Evolutionary conservation across 2,113 vertebrate species (phyloP).

Genomic region (Dicrurus megarhynchus): DNA sequence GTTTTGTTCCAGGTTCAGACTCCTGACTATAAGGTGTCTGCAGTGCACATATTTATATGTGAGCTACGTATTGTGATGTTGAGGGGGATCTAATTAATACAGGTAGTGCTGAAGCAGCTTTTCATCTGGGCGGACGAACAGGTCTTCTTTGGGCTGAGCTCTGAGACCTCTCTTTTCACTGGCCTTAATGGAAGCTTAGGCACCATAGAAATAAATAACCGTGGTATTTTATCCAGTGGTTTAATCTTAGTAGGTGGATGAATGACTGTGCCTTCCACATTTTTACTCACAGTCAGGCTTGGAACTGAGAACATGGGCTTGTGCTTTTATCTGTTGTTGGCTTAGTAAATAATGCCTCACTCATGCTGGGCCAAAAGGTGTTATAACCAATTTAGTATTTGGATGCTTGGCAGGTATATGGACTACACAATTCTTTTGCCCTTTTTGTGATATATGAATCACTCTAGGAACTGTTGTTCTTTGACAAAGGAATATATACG

Average conservation of each 20-base stretch:
- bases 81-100: neutral
- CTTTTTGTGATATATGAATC: neutral
- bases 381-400: neutral
- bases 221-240: neutral
- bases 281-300: neutral
- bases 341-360: neutral
- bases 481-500: neutral
- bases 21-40: neutral
- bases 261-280: neutral
- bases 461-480: neutral
- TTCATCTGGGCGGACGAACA: neutral
- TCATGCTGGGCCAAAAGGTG: neutral
- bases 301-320: neutral
- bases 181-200: neutral
- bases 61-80: neutral
- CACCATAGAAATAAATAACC: neutral
- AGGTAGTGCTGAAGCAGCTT: neutral
- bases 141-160: neutral
- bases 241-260: neutral
- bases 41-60: neutral
- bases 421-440: neutral
- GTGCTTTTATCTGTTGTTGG: neutral
- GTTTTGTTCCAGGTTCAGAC: neutral
- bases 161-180: neutral
- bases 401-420: neutral